These are phyloP conservation scores for Dolichopus griseipennis DNA, from an alignment of 2,888 invertebrate genomes.

Conservation along the genomic window DNA sequence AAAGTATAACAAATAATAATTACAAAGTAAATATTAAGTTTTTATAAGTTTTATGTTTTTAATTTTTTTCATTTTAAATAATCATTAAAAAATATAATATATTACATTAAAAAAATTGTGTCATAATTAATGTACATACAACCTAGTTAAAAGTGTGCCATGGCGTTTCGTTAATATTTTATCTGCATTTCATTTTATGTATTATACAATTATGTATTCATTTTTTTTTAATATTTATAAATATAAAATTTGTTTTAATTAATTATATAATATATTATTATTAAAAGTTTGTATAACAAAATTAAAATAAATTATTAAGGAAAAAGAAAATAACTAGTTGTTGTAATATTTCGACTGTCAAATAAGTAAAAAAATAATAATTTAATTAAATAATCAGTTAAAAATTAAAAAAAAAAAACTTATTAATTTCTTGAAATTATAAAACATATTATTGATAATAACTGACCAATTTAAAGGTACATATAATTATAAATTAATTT, in stretches of 20 bases:
- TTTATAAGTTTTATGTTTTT: too few relatives aligned
- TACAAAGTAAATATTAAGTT: too few relatives aligned
- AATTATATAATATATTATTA: too few relatives aligned
- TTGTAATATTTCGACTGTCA: background rate
- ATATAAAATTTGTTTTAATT: too few relatives aligned
- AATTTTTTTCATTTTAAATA: too few relatives aligned
- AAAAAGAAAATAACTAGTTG: too few relatives aligned
- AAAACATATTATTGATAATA: background rate
- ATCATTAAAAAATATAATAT: background rate
- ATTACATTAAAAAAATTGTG: background rate
- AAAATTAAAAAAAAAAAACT: background rate
- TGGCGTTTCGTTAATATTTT: background rate
- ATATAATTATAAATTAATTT: background rate
- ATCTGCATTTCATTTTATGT: too few relatives aligned
- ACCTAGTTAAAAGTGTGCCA: conserved; percentile 2
- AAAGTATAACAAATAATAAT: too few relatives aligned
- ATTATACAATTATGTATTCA: too few relatives aligned
- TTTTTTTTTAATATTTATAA: too few relatives aligned
- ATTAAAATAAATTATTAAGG: too few relatives aligned
- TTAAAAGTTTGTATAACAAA: too few relatives aligned
- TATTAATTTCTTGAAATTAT: background rate
- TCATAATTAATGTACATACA: background rate
- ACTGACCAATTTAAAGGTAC: background rate
- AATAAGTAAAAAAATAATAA: background rate
- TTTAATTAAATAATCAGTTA: background rate